A percentile compares a stretch with the other conserved stretches of the same genome.
Conservation (phyloP, 30 jellyfish, hydroid and myxozoan species). For the Aurelia sp. region DNA sequence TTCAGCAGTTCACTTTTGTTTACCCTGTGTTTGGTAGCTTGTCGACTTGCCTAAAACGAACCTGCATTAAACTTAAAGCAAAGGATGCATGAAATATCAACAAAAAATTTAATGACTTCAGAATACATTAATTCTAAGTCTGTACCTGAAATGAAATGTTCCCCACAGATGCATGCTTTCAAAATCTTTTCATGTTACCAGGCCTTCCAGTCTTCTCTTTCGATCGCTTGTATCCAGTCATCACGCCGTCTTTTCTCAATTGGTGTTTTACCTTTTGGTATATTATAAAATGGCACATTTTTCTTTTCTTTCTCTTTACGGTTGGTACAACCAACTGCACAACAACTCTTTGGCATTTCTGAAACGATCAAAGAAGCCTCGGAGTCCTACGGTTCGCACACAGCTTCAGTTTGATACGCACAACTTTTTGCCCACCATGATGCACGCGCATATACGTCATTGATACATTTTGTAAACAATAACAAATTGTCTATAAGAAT, state of each 20-base stretch:
- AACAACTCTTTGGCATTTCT: conserved; percentile 56
- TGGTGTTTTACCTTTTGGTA: conserved; percentile 58
- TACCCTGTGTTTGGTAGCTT: too few relatives aligned
- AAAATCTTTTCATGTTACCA: conserved; percentile 50
- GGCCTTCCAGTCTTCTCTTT: conserved; percentile 38
- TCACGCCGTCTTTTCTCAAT: conserved; percentile 38
- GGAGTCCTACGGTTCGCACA: neutral
- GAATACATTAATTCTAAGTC: neutral
- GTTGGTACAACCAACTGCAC: conserved; percentile 53
- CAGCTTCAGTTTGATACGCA: neutral
- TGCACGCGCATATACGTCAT: conserved; percentile 40
- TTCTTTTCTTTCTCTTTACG: conserved; percentile 11
- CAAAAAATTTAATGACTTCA: neutral
- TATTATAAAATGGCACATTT: conserved; percentile 22
- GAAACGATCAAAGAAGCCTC: neutral
- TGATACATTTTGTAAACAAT: neutral
- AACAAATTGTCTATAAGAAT: conserved; percentile 3
- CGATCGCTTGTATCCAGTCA: conserved; percentile 56
- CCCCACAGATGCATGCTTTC: conserved; percentile 33
- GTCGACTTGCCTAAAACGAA: neutral
- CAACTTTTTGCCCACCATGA: conserved; percentile 6
- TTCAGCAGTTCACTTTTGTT: too few relatives aligned
- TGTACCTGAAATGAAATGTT: conserved; percentile 49
- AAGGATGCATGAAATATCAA: neutral
- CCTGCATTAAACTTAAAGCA: neutral